Evolutionary conservation across 30 jellyfish, hydroid and myxozoan genomes (phyloP), one percentile per base, ranked within the genome.

Genomic region (Aurelia sp.): DNA sequence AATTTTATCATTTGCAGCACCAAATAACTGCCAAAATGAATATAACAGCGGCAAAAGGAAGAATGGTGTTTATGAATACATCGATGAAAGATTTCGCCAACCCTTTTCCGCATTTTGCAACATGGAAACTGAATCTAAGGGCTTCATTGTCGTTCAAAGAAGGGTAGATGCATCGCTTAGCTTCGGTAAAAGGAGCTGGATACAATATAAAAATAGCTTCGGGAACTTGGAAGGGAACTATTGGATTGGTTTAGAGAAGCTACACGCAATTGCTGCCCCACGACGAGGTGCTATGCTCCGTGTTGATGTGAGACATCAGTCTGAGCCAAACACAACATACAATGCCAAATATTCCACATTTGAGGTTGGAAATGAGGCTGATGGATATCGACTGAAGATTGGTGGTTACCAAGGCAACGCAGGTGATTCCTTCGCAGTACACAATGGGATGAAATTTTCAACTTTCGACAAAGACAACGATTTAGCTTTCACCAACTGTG

Each of bases 61-160:
- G 23, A 20, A 58, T 58, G 67, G 67, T 15, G 23, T 58, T 58
- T 58, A 58, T 22, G 67, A 58, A 58, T 7, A 2, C 67, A 58
- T 58, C 8, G 67, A 58, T 11, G 67, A 58, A 58, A 37, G 50
- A 37, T 37, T 37, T 37, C 9, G 23, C 67, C 20, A 58, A 15
- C 20, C 74, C 3, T 76, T 60, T 35, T 35, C 19, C 22, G 76
- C 62, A 21, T 23, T 51, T 18, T 82, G 92, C 66, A 81, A 82
- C 79, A 71, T 81, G 91, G 76, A 57, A 55, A 68, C 79, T 17
- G 72, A 60, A n/a, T 84, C 76, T 5, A 81, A 81, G 15, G 92
- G 85, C n/a, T 82, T 78, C 76, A 71, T 66, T 27, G 92, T 82
- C 2, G 16, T 82, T 55, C 92, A 82, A 48, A 35, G 92, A 16